phyloP scores from a whole-genome alignment of 2,888 invertebrate genomes.

The Antitype chi region DNA sequence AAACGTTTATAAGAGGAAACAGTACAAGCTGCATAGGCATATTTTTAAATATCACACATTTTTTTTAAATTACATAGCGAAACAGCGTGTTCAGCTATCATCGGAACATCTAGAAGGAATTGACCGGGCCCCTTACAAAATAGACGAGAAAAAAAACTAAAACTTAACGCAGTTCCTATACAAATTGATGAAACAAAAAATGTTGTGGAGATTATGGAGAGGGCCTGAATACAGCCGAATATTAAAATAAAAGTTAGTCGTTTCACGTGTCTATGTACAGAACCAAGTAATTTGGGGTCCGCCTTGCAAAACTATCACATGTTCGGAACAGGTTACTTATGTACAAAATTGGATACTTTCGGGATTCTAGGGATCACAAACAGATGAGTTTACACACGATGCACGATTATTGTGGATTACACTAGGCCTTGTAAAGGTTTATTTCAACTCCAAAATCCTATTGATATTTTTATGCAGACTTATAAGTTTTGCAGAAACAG shows the following conservation, averaged over 20 bases:
- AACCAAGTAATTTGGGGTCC: constrained; percentile 55
- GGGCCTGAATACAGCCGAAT: constrained; percentile 74
- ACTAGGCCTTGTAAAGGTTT: constrained; percentile 65
- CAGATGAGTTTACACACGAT: constrained; percentile 32
- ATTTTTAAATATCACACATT: constrained; percentile 83
- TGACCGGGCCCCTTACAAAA: constrained; percentile 85
- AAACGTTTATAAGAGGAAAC: constrained; percentile 65
- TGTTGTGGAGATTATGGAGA: constrained; percentile 77
- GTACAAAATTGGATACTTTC: constrained; percentile 48
- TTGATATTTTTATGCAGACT: constrained; percentile 67
- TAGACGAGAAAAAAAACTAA: constrained; percentile 78
- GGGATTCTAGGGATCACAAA: constrained; percentile 53
- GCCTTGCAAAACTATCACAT: constrained; percentile 63
- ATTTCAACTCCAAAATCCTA: constrained; percentile 61
- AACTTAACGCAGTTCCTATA: constrained; percentile 85
- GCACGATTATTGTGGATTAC: constrained; percentile 44
- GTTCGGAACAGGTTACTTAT: constrained; percentile 34
- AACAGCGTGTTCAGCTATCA: constrained; percentile 69
- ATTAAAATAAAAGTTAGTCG: constrained; percentile 63
- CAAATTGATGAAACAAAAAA: constrained; percentile 83
- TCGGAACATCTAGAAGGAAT: constrained; percentile 78
- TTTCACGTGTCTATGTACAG: constrained; percentile 67
- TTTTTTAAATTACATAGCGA: constrained; percentile 76
- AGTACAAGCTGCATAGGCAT: constrained; percentile 81
- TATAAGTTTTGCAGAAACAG: constrained; percentile 68